Evolutionary conservation across 2,797 vertebrate species (phyloP), one percentile per base, ranked within the genome.

Genomic region (Notamacropus eugenii): DNA sequence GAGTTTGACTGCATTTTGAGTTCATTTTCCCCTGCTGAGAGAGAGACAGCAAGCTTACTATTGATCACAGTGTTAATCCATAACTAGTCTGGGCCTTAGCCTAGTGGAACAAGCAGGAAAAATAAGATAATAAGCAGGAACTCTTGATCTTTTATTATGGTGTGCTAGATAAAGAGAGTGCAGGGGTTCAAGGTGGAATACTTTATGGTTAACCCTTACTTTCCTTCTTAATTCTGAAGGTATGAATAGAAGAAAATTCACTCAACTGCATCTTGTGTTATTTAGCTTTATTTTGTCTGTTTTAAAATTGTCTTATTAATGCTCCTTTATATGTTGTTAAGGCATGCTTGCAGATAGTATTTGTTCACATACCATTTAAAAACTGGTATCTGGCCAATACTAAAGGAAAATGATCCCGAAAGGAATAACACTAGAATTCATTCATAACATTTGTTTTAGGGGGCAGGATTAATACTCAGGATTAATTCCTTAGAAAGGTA

Each of bases 1-100:
- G 99, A 99, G 99, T 99, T 99, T 99, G 99, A 99, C 99, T 99
- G 99, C 99, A 99, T 99, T 99, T 99, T 99, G 98, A 99, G 99
- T 99, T 99, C 99, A 99, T 99, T 99, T 99, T 99, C 99, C 98
- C 99, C 98, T 98, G 99, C 99, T 98, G 99, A 99, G 99, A 99
- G 99, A 99, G 98, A 98, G 99, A 98, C 99, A 99, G 99, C 99
- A 99, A 99, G 99, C 99, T 99, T 99, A 98, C 98, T 99, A 99
- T 99, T 99, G 99, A 99, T 99, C 99, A 99, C 98, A 96, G 98
- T 98, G 99, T 99, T 99, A 99, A 99, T 99, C 99, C 99, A 99
- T 99, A 99, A 99, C 99, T 99, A 99, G 99, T 99, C 99, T 99
- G 99, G 99, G 99, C 99, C 99, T 99, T 98, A 99, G 99, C 99